Percentiles rank a stretch among this genome's conserved stretches.
These are phyloP conservation scores for Eumeta japonica DNA, from an alignment of 1,140 invertebrate species.

Conservation along the genomic window DNA sequence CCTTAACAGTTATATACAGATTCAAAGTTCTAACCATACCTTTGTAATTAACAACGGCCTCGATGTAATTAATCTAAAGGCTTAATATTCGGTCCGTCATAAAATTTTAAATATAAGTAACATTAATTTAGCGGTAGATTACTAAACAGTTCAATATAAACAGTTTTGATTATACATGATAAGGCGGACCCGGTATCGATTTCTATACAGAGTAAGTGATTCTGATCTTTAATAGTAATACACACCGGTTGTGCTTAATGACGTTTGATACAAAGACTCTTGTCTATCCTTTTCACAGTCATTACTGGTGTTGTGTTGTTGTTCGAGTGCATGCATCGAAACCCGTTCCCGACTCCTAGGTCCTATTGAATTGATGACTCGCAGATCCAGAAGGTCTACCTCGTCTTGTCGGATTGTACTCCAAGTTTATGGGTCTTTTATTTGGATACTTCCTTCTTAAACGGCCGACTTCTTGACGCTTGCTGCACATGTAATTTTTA, in stretches of 20 bases:
- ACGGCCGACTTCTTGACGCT: background rate
- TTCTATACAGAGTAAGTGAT: constrained; percentile 2
- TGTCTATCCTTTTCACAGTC: too few species aligned
- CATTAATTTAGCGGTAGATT: constrained; percentile 1
- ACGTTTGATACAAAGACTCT: constrained; percentile 5
- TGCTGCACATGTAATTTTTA: constrained; percentile 1
- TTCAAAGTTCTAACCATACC: constrained; percentile 2
- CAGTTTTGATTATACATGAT: constrained; percentile 4
- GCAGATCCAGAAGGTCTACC: background rate
- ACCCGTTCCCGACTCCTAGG: background rate
- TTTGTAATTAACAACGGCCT: background rate
- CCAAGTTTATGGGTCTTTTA: too few species aligned
- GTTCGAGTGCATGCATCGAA: too few species aligned
- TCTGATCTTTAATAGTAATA: constrained; percentile 1
- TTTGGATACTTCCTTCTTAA: too few species aligned
- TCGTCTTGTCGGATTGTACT: background rate
- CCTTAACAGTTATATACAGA: constrained; percentile 2
- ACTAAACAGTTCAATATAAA: constrained; percentile 2
- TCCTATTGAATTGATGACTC: background rate
- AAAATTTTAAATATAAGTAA: constrained; percentile 5
- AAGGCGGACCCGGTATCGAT: constrained; percentile 6
- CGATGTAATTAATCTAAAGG: background rate
- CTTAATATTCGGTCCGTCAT: constrained; percentile 1
- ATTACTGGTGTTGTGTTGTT: too few species aligned
- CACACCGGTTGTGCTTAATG: constrained; percentile 6